These are phyloP conservation scores for Ifrita kowaldi DNA, from an alignment of 2,113 vertebrate species.

Conservation along the genomic window DNA sequence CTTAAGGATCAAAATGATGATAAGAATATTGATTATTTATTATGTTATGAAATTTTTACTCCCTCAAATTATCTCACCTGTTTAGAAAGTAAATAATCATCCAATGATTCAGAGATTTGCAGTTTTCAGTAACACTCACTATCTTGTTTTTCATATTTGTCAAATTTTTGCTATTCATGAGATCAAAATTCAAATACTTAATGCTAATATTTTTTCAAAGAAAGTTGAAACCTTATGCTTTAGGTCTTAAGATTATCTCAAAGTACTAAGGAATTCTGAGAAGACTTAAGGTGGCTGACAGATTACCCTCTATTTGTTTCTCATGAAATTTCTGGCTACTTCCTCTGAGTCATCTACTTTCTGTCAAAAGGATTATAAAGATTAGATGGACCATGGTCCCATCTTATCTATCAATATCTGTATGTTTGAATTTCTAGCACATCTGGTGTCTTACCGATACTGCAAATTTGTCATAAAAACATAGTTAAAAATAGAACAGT, in stretches of 20 bases:
- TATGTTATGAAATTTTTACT: neutral
- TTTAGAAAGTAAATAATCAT: neutral
- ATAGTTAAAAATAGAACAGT: neutral
- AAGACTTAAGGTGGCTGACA: neutral
- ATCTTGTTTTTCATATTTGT: neutral
- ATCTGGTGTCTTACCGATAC: neutral
- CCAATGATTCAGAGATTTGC: neutral
- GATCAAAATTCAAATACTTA: neutral
- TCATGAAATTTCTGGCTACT: neutral
- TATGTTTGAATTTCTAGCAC: neutral
- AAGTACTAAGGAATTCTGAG: neutral
- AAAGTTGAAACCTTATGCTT: neutral
- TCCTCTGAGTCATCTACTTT: neutral
- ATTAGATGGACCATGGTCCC: neutral
- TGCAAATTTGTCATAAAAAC: neutral
- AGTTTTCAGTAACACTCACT: neutral
- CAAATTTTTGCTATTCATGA: neutral
- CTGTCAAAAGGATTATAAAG: neutral
- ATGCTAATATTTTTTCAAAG: constrained; percentile 33
- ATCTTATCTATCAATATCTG: neutral
- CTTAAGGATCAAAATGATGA: neutral
- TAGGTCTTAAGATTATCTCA: neutral
- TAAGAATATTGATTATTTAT: neutral
- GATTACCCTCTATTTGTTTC: neutral
- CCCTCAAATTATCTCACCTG: neutral